Conservation (phyloP, 2,888 invertebrate species). For the Melanotus villosus region DNA sequence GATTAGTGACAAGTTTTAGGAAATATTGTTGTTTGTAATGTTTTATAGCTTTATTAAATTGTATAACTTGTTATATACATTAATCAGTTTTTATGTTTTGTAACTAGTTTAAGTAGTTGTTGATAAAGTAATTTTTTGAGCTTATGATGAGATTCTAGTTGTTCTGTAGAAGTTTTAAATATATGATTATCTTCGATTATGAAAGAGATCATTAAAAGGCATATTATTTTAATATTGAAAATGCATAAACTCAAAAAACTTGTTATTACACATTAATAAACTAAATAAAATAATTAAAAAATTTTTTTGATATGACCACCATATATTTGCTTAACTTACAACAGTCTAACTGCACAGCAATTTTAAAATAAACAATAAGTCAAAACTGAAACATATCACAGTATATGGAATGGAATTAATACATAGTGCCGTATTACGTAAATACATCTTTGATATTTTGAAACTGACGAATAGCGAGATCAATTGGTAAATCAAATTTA, state of each 20-base stretch:
- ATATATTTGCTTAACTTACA: conserved; percentile 22
- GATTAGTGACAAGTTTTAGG: neutral
- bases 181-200: no score
- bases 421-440: conserved; percentile 70
- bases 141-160: no score
- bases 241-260: no score
- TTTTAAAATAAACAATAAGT: neutral
- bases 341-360: conserved; percentile 15
- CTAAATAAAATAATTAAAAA: neutral
- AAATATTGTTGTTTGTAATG: neutral
- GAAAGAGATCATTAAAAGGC: no score
- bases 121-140: no score
- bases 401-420: conserved; percentile 33
- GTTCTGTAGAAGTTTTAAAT: no score
- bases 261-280: no score
- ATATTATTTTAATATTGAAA: no score
- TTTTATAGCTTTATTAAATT: neutral
- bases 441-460: conserved; percentile 98
- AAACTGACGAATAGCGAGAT: conserved; percentile 96
- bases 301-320: conserved; percentile 8
- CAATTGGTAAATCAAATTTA: conserved; percentile 95
- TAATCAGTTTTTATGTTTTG: no score
- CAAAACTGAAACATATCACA: conserved; percentile 40
- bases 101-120: no score
- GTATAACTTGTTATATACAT: no score